phyloP scores from a whole-genome alignment of 2,888 invertebrate species.

The Graphium colonna region DNA sequence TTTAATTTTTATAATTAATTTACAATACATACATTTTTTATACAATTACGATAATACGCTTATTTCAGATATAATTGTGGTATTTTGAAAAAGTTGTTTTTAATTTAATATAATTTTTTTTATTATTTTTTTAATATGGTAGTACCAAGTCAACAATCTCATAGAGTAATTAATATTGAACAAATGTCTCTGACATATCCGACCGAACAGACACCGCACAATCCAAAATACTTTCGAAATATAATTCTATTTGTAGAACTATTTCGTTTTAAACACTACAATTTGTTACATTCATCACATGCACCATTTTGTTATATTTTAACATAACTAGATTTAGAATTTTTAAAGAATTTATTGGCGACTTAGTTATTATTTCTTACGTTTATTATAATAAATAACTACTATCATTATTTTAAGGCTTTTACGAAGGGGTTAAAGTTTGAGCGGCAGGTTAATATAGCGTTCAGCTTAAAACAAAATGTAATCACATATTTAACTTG shows the following conservation, averaged over 20 bases:
- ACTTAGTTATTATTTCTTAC: constrained; percentile 35
- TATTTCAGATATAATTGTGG: neutral
- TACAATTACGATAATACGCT: neutral
- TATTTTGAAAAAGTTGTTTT: neutral
- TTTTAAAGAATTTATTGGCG: constrained; percentile 1
- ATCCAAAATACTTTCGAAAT: constrained; percentile 35
- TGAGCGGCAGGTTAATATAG: constrained; percentile 15
- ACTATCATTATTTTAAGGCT: constrained; percentile 18
- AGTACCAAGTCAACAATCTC: constrained; percentile 18
- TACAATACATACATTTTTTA: neutral
- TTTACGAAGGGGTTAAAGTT: constrained; percentile 4
- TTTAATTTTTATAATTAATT: neutral
- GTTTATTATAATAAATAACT: constrained; percentile 29
- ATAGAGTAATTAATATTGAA: constrained; percentile 20
- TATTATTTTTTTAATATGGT: constrained; percentile 7
- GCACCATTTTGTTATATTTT: constrained; percentile 26
- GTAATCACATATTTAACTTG: neutral
- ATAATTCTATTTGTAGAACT: constrained; percentile 31
- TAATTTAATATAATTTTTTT: neutral
- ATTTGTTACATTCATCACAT: constrained; percentile 31
- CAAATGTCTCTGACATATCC: constrained; percentile 34
- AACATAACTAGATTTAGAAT: constrained; percentile 6
- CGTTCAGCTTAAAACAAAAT: neutral
- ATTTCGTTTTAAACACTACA: constrained; percentile 39
- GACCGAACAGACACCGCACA: constrained; percentile 33